Percentiles rank a stretch among this genome's conserved stretches.
phyloP scores from a whole-genome alignment of 2,797 vertebrate species.

The Miichthys miiuy region DNA sequence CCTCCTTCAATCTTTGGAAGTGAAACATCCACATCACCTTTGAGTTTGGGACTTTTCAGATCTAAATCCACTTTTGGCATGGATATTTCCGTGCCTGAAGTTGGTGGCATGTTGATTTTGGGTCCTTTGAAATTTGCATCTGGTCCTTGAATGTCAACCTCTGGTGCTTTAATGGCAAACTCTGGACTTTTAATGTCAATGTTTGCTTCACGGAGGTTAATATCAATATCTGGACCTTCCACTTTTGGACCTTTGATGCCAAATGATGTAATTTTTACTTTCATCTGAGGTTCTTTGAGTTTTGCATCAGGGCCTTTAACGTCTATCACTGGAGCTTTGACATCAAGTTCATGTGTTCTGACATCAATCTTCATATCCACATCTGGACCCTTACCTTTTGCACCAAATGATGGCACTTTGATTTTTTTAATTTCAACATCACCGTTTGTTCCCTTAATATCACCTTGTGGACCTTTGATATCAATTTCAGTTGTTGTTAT shows the following conservation, averaged over 20 bases:
- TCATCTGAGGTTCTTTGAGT: not conserved
- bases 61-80: not conserved
- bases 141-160: not conserved
- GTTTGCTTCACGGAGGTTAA: not conserved
- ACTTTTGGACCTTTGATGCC: slow-evolving; percentile 11
- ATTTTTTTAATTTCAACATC: slow-evolving; percentile 81
- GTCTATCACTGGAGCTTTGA: too few relatives aligned
- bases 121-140: slow-evolving; percentile 22
- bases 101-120: slow-evolving; percentile 40
- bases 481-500: slow-evolving; percentile 9
- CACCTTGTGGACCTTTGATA: slow-evolving; percentile 9
- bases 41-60: not conserved
- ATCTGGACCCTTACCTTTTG: too few relatives aligned
- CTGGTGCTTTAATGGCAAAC: slow-evolving; percentile 51
- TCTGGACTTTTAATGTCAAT: slow-evolving; percentile 34
- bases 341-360: too few relatives aligned
- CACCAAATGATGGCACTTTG: slow-evolving; percentile 68
- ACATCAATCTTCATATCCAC: too few relatives aligned
- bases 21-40: not conserved
- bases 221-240: slow-evolving; percentile 32
- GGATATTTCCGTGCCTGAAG: slow-evolving; percentile 1
- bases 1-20: not conserved
- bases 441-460: slow-evolving; percentile 50
- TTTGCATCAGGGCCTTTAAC: too few relatives aligned
- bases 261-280: slow-evolving; percentile 32